Evolutionary conservation across 2,113 vertebrate genomes (phyloP), one percentile per base, ranked within the genome.

Genomic region (Hyperopisus bebe): DNA sequence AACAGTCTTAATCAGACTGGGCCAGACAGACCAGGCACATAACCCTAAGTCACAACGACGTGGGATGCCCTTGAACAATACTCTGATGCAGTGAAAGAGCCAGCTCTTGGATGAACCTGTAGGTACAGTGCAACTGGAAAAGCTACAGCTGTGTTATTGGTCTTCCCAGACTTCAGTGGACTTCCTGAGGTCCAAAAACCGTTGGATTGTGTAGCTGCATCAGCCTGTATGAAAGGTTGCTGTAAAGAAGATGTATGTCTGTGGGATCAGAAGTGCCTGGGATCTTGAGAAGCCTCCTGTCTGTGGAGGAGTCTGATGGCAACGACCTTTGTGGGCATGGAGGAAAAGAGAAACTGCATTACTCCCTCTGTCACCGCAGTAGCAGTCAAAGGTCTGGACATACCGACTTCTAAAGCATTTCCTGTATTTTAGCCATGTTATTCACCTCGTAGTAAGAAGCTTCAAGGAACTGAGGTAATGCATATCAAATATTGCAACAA

Each of bases 181-280:
- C 55, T 58, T 58, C 21, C 55, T 58, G 11, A 91, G 88, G 58
- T 86, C 92, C 6, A 89, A 90, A 88, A 91, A 90, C 47, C 90
- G 90, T 27, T 74, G 35, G 85, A 88, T 92, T 58, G 70, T 92
- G 46, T 93, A 92, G 93, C 93, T 94, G 89, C 17, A 94, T 51
- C 85, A 39, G 9, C 92, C 91, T 89, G 91, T 94, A 89, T 83
- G 93, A 24, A 91, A n/a, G 88, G 90, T 86, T 87, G 77, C 91
- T 95, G 80, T 62, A 94, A 51, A 90, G 42, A 93, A 89, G 87
- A 93, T 91, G 90, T 93, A 95, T 88, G 90, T 95, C 80, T 90
- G 91, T 83, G 91, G 91, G 92, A 42, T 89, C 86, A 91, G 92
- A 70, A 92, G 86, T 11, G 3, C 13, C 9, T 90, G 92, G 6